Conservation (phyloP, 2,113 vertebrate genomes). For the Triplophysa dalaica region DNA sequence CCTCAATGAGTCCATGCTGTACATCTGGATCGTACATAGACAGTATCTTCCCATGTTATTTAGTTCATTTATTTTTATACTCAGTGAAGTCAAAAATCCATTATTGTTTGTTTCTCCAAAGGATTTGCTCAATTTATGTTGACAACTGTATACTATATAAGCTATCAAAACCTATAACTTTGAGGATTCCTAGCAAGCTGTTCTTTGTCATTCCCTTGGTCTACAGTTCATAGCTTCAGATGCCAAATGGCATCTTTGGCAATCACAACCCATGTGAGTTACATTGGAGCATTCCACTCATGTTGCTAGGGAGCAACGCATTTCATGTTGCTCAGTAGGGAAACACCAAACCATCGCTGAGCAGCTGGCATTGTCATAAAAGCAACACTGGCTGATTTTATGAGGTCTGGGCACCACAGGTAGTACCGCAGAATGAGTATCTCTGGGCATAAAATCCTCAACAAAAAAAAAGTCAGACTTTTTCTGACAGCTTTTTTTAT, state of each 20-base stretch:
- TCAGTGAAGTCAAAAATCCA: no score
- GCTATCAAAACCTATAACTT: neutral
- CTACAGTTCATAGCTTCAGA: conserved; percentile 13
- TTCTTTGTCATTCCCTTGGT: conserved; percentile 14
- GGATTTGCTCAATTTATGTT: no score
- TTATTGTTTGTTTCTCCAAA: no score
- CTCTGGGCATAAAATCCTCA: conserved; percentile 2
- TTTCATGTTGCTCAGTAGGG: conserved; percentile 25
- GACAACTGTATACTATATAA: no score
- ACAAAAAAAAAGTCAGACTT: conserved; percentile 6
- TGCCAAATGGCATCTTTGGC: conserved; percentile 33
- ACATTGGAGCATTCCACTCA: conserved; percentile 7
- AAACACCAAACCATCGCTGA: conserved; percentile 21
- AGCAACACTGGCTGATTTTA: conserved; percentile 20
- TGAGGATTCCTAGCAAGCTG: conserved; percentile 1
- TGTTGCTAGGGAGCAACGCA: conserved; percentile 29
- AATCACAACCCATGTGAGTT: neutral
- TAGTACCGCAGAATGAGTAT: neutral
- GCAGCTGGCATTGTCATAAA: conserved; percentile 43
- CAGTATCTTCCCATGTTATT: no score
- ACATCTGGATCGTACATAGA: no score
- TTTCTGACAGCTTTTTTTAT: conserved; percentile 17
- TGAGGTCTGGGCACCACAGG: conserved; percentile 25
- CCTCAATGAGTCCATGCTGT: no score
- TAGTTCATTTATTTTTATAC: no score